Evolutionary conservation across 2,888 invertebrate species (phyloP).

Genomic region (Meghimatium bilineatum): DNA sequence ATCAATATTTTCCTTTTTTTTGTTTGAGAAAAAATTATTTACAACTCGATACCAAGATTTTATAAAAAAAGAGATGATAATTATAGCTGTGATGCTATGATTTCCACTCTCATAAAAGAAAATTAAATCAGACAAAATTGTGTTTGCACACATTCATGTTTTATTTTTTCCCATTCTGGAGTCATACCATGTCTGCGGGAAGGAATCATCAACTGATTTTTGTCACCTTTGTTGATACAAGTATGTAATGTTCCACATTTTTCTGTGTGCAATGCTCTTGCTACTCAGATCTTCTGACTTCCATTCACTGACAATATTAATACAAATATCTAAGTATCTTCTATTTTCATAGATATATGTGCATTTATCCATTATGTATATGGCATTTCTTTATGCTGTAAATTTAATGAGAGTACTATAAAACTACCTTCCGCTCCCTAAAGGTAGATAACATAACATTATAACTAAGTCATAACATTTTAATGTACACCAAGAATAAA

Average conservation of each 20-base stretch:
- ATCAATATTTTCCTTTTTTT: too few relatives aligned
- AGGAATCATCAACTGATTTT: conserved; percentile 40
- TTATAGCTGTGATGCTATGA: too few relatives aligned
- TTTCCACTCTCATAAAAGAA: neutral
- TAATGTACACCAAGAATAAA: neutral
- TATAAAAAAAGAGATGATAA: neutral
- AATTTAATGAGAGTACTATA: conserved; percentile 42
- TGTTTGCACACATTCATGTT: neutral
- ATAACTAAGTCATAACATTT: neutral
- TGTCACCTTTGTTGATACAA: conserved; percentile 42
- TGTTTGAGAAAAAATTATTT: too few relatives aligned
- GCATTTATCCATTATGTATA: conserved; percentile 39
- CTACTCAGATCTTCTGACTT: conserved; percentile 31
- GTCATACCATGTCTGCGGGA: conserved; percentile 33
- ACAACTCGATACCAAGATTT: neutral
- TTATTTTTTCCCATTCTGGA: conserved; percentile 7
- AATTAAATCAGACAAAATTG: neutral
- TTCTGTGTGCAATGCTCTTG: conserved; percentile 51
- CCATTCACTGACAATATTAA: conserved; percentile 25
- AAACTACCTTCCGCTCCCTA: too few relatives aligned
- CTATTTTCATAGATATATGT: conserved; percentile 25
- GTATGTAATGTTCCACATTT: conserved; percentile 52
- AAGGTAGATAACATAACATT: neutral
- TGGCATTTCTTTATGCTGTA: conserved; percentile 75
- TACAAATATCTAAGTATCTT: neutral